Conservation (phyloP, 1,140 invertebrate species). For the Drosophila ironensis region DNA sequence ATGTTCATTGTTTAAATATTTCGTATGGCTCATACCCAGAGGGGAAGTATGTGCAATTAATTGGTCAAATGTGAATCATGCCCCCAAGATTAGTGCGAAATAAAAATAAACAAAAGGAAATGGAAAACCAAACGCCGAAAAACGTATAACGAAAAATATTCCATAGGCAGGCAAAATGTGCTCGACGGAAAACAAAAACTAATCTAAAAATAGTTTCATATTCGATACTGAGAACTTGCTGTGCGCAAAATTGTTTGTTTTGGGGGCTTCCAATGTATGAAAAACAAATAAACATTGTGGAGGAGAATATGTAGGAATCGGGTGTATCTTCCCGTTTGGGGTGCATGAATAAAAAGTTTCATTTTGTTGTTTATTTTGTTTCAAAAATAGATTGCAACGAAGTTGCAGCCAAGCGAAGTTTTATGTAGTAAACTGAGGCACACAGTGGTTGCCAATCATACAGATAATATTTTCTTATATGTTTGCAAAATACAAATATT, state of each 20-base stretch:
- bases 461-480: not conserved
- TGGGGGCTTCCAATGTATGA: slow-evolving; percentile 28
- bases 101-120: slow-evolving; percentile 10
- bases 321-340: not conserved
- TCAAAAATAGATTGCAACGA: slow-evolving; percentile 33
- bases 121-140: slow-evolving; percentile 5
- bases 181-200: slow-evolving; percentile 22
- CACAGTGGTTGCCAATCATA: slow-evolving; percentile 13
- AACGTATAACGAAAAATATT: slow-evolving; percentile 11
- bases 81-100: not conserved
- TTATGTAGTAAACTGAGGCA: slow-evolving; percentile 24
- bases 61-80: no score
- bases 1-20: no score
- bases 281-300: slow-evolving; percentile 33
- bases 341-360: slow-evolving; percentile 15
- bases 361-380: no score
- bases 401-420: slow-evolving; percentile 19
- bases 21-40: no score
- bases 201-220: slow-evolving; percentile 34
- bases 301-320: not conserved
- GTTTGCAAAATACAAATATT: not conserved
- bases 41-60: no score
- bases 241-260: slow-evolving; percentile 35
- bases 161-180: slow-evolving; percentile 35
- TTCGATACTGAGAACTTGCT: slow-evolving; percentile 30